A percentile compares a stretch with the other conserved stretches of the same genome.
phyloP scores from a whole-genome alignment of 2,797 vertebrate species.

The Acanthurus leucopareius region DNA sequence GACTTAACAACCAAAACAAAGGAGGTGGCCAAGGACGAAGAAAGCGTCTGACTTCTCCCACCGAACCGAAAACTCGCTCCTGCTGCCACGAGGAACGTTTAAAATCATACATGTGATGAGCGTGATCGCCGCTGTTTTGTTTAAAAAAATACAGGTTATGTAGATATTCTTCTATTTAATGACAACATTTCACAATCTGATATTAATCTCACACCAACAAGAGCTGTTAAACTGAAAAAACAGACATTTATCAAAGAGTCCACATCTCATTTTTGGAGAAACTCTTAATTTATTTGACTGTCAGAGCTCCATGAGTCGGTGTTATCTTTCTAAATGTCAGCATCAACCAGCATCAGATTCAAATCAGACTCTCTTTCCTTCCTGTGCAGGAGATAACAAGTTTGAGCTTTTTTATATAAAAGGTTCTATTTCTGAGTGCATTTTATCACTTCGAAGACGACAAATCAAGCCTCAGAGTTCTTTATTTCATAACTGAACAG shows the following conservation, averaged over 20 bases:
- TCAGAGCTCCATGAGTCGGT: slow-evolving; percentile 27
- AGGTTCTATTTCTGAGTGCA: slow-evolving; percentile 5
- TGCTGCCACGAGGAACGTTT: background rate
- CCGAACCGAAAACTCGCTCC: background rate
- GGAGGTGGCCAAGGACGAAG: background rate
- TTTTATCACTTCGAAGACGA: background rate
- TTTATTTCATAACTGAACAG: slow-evolving; percentile 19
- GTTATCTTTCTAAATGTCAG: slow-evolving; percentile 41
- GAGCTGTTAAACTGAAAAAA: background rate
- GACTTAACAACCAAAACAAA: slow-evolving; percentile 24
- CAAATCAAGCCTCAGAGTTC: background rate
- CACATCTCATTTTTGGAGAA: slow-evolving; percentile 17
- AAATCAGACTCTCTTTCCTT: background rate
- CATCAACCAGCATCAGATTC: slow-evolving; percentile 4
- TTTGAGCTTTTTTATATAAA: background rate
- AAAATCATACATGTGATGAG: background rate
- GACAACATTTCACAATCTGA: background rate
- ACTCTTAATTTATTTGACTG: slow-evolving; percentile 19
- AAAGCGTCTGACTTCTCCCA: background rate
- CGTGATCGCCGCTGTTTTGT: background rate
- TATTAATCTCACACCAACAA: background rate
- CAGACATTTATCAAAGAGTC: background rate
- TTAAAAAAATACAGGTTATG: background rate
- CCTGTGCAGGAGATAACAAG: background rate
- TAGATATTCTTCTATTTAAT: too few species aligned